Evolutionary conservation across 2,113 vertebrate species (phyloP).

Genomic region (Phrynosoma platyrhinos): DNA sequence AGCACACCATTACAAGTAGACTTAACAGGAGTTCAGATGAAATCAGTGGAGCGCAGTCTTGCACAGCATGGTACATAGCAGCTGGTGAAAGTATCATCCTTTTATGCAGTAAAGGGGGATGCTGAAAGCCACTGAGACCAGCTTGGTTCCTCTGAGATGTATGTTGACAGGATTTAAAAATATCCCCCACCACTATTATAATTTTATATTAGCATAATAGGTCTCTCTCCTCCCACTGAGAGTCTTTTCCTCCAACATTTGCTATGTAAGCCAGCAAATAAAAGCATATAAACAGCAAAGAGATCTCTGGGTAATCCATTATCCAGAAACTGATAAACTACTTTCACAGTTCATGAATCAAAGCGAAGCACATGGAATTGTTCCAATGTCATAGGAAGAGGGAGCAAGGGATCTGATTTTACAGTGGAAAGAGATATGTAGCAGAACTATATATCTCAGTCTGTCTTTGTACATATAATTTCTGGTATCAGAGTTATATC

Average conservation of each 20-base stretch:
- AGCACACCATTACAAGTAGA: neutral
- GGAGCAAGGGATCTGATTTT: too few relatives aligned
- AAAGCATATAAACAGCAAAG: slow-evolving; percentile 44
- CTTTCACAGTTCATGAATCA: slow-evolving; percentile 38
- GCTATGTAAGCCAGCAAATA: slow-evolving; percentile 16
- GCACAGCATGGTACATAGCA: neutral
- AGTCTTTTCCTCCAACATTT: slow-evolving; percentile 24
- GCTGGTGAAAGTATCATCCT: slow-evolving; percentile 1
- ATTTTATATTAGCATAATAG: slow-evolving; percentile 11
- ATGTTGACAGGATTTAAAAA: slow-evolving; percentile 1
- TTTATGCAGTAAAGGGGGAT: slow-evolving; percentile 13
- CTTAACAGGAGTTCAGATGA: slow-evolving; percentile 14
- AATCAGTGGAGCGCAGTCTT: neutral
- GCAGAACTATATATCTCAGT: too few relatives aligned
- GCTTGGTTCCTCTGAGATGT: slow-evolving; percentile 5
- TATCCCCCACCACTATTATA: neutral
- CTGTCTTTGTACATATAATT: too few relatives aligned
- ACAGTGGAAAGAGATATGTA: too few relatives aligned
- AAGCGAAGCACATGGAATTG: neutral
- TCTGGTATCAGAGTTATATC: too few relatives aligned
- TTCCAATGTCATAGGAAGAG: too few relatives aligned
- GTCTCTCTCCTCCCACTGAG: neutral
- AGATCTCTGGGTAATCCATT: slow-evolving; percentile 37
- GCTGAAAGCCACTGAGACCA: slow-evolving; percentile 17
- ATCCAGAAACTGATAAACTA: slow-evolving; percentile 36